Percentiles rank a stretch among this genome's conserved stretches.
Conservation (phyloP, 2,888 invertebrate species). For the Copidosoma aretas region DNA sequence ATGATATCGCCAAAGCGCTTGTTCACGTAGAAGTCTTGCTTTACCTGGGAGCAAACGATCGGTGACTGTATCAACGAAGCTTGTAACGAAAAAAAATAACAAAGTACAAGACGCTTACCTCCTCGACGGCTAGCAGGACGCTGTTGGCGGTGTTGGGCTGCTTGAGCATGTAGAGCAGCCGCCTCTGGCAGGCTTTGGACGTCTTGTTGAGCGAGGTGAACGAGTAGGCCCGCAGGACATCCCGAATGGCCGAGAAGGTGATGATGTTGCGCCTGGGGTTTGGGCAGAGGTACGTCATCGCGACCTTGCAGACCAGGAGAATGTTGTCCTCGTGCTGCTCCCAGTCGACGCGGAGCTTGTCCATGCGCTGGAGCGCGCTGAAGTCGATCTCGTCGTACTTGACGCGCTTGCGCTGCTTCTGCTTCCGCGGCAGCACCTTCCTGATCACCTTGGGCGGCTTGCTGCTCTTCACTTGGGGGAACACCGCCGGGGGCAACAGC, state of each 20-base stretch:
- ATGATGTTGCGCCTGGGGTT: conserved; percentile 61
- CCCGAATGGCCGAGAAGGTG: conserved; percentile 65
- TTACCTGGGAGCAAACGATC: conserved; percentile 55
- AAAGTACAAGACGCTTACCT: conserved; percentile 62
- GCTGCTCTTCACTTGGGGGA: conserved; percentile 32
- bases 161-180: conserved; percentile 70
- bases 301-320: conserved; percentile 72
- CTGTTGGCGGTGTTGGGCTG: conserved; percentile 68
- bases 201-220: conserved; percentile 71
- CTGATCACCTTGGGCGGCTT: conserved; percentile 42
- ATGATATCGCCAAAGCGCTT: conserved; percentile 61
- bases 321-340: conserved; percentile 73
- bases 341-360: conserved; percentile 71
- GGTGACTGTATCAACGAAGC: too few relatives aligned
- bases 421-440: conserved; percentile 53
- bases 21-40: conserved; percentile 66
- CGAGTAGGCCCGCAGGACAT: conserved; percentile 65
- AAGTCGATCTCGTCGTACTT: conserved; percentile 71
- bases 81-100: background rate
- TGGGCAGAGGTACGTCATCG: conserved; percentile 65
- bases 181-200: conserved; percentile 71
- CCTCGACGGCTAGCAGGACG: conserved; percentile 69
- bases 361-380: conserved; percentile 70
- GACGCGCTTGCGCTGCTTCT: conserved; percentile 45
- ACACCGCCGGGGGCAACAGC: background rate